A percentile compares a stretch with the other conserved stretches of the same genome.
These are phyloP conservation scores for Brassicogethes aeneus DNA, from an alignment of 2,888 invertebrate species.

Conservation along the genomic window DNA sequence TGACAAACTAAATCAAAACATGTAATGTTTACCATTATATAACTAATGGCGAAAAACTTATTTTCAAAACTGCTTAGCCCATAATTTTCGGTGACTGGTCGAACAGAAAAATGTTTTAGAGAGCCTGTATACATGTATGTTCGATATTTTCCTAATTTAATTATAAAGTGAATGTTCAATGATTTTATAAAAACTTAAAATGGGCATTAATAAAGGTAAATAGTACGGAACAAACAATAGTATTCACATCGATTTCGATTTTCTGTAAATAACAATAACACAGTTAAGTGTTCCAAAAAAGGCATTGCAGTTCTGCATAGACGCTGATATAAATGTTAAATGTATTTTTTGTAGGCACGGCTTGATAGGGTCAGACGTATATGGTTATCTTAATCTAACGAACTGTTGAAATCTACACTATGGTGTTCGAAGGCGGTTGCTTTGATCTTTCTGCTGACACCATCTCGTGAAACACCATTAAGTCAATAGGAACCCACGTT, in stretches of 20 bases:
- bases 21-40: no score
- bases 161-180: no score
- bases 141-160: no score
- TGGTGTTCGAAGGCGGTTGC: background rate
- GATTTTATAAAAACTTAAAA: no score
- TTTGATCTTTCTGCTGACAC: conserved; percentile 1
- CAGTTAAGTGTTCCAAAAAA: background rate
- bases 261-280: background rate
- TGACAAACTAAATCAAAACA: no score
- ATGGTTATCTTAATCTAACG: background rate
- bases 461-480: background rate
- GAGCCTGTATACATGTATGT: no score
- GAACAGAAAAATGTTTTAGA: no score
- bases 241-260: background rate
- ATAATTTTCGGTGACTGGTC: no score
- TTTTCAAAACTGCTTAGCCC: no score
- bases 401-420: conserved; percentile 2
- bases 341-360: background rate
- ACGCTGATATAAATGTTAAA: background rate
- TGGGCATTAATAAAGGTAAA: background rate
- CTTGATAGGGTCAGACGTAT: background rate
- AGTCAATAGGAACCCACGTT: conserved; percentile 1
- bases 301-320: background rate
- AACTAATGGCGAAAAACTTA: no score
- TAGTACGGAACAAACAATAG: background rate